A percentile compares a stretch with the other conserved stretches of the same genome.
phyloP scores from a whole-genome alignment of 2,888 invertebrate species.

The Lycocerus yunnanus region DNA sequence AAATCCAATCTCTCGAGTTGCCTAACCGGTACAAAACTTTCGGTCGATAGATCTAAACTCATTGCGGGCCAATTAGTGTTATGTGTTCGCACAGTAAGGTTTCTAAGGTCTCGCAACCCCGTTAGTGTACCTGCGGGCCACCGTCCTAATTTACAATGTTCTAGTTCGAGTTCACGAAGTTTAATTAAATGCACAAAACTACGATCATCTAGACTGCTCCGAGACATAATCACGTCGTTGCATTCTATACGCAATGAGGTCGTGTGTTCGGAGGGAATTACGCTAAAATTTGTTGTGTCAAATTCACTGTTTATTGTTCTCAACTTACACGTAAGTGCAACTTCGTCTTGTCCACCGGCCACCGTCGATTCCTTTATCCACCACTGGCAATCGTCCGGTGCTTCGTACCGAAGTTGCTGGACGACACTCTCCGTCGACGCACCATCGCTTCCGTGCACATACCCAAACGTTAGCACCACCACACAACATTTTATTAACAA shows the following conservation, averaged over 20 bases:
- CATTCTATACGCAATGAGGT: slow-evolving; percentile 78
- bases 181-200: slow-evolving; percentile 81
- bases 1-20: slow-evolving; percentile 84
- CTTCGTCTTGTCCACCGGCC: slow-evolving; percentile 65
- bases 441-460: slow-evolving; percentile 22
- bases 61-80: slow-evolving; percentile 84
- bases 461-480: slow-evolving; percentile 20
- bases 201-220: slow-evolving; percentile 75
- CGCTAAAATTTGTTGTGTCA: slow-evolving; percentile 86
- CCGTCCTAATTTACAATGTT: slow-evolving; percentile 84
- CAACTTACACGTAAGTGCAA: slow-evolving; percentile 77
- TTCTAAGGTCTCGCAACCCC: slow-evolving; percentile 79
- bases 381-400: slow-evolving; percentile 87
- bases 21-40: slow-evolving; percentile 76
- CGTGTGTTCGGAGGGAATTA: slow-evolving; percentile 83
- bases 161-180: slow-evolving; percentile 78
- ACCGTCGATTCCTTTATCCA: slow-evolving; percentile 67
- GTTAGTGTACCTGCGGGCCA: slow-evolving; percentile 80
- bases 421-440: slow-evolving; percentile 41
- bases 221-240: slow-evolving; percentile 79
- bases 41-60: slow-evolving; percentile 79
- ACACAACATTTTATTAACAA: slow-evolving; percentile 25
- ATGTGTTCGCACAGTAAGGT: slow-evolving; percentile 83
- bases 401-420: slow-evolving; percentile 68
- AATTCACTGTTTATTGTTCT: slow-evolving; percentile 86